Evolutionary conservation across 1,140 invertebrate species (phyloP).

Genomic region (Nasonia longicornis): DNA sequence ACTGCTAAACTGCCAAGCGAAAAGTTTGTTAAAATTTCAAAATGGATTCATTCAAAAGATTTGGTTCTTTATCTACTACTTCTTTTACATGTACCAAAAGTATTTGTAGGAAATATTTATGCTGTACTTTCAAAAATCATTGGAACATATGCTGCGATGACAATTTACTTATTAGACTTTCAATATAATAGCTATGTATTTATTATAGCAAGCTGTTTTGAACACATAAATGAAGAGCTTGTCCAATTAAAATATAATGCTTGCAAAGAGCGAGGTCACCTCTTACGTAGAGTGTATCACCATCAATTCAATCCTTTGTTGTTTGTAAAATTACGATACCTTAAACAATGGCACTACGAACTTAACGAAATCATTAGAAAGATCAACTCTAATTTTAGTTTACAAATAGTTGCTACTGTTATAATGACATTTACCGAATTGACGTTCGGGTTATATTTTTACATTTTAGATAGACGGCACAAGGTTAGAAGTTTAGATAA

Average conservation of each 20-base stretch:
- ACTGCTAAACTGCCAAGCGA: constrained; percentile 50
- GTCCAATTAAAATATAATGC: constrained; percentile 47
- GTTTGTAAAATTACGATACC: constrained; percentile 54
- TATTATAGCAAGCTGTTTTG: constrained; percentile 56
- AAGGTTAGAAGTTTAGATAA: constrained; percentile 37
- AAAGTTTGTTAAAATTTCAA: constrained; percentile 50
- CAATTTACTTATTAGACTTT: constrained; percentile 56
- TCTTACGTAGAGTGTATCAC: constrained; percentile 53
- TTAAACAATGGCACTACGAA: constrained; percentile 58
- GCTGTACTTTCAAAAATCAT: constrained; percentile 19
- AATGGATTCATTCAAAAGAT: constrained; percentile 57
- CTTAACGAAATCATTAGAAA: constrained; percentile 56
- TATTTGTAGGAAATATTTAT: neutral
- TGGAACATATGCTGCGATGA: constrained; percentile 48
- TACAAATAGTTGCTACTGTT: constrained; percentile 52
- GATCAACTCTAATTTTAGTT: constrained; percentile 57
- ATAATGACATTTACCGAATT: constrained; percentile 59
- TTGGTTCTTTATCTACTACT: constrained; percentile 55
- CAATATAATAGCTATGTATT: constrained; percentile 59
- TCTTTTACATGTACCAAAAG: constrained; percentile 41
- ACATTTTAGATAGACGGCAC: constrained; percentile 48
- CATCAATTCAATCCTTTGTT: constrained; percentile 56
- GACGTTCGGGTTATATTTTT: constrained; percentile 63
- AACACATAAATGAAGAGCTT: constrained; percentile 54
- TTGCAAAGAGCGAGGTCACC: constrained; percentile 49